Evolutionary conservation across 2,797 vertebrate genomes (phyloP).

Genomic region (Sebastes cheni): DNA sequence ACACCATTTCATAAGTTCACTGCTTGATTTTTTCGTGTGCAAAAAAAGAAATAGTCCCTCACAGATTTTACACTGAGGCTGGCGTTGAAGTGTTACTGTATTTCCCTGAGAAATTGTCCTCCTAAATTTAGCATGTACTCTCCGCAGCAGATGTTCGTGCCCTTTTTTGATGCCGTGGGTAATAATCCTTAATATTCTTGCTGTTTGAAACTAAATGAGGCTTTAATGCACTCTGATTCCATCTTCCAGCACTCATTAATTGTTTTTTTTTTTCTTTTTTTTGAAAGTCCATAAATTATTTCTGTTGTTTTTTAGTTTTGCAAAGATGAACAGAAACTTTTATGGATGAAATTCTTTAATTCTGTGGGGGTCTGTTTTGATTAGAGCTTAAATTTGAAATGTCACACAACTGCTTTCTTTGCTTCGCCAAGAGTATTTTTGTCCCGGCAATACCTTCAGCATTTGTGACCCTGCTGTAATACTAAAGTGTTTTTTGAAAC

Average conservation of each 20-base stretch:
- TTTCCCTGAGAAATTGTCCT: slow-evolving; percentile 57
- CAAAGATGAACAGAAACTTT: slow-evolving; percentile 71
- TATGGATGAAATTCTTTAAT: slow-evolving; percentile 62
- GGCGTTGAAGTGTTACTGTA: slow-evolving; percentile 38
- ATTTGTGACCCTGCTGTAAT: slow-evolving; percentile 37
- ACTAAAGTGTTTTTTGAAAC: slow-evolving; percentile 22
- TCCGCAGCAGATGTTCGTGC: slow-evolving; percentile 70
- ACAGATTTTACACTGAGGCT: slow-evolving; percentile 6
- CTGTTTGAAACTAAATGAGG: slow-evolving; percentile 81
- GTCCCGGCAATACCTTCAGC: slow-evolving; percentile 26
- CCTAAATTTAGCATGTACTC: slow-evolving; percentile 70
- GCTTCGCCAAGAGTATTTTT: slow-evolving; percentile 1
- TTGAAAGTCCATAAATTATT: slow-evolving; percentile 71
- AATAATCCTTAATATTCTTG: slow-evolving; percentile 82
- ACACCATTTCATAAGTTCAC: slow-evolving; percentile 10
- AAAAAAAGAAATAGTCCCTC: slow-evolving; percentile 3
- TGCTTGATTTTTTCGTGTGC: slow-evolving; percentile 5
- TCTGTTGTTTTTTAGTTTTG: slow-evolving; percentile 44
- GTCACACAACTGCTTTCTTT: slow-evolving; percentile 9
- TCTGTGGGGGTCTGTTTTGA: slow-evolving; percentile 41
- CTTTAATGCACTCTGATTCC: slow-evolving; percentile 83
- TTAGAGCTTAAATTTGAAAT: slow-evolving; percentile 42
- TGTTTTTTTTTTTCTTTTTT: slow-evolving; percentile 65
- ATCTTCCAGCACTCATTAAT: slow-evolving; percentile 78
- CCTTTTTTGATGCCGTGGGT: slow-evolving; percentile 71